Base-by-base conservation (phyloP, 1,140 invertebrate genomes). In the Neodiprion virginianus region DNA sequence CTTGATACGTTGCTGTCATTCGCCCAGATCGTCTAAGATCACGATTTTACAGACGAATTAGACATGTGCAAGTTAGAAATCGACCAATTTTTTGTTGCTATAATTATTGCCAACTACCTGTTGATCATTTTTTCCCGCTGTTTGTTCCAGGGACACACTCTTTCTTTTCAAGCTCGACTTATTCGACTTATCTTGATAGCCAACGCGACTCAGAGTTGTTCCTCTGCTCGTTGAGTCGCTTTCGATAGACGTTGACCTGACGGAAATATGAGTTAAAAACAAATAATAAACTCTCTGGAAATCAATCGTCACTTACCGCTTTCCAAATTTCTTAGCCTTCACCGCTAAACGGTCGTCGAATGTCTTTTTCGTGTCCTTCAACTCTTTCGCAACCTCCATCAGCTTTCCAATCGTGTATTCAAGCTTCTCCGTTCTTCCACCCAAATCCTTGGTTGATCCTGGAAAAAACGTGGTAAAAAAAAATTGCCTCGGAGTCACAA, bases 1-100 rank as follows among this genome's bases (percentile, higher is more conserved):
- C 95, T 96, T 0, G 93, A 94, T 65, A 95, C 90, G 80, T 95
- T 96, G 75, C 94, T 94, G 76, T 94, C 93, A 70, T 94, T 94
- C 21, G 92, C 92, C 82, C 88, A 88, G 74, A 88, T 87, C 14
- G 67, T 70, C 68, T 77, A 73, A 75, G 65, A 71, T 72, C 17
- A n/a, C 8, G 68, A 74, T 75, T 61, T 28, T 72, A 75, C 48
- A 17, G 50, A 12, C 17, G 12, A 50, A 48, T 12, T 12, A 14
- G 12, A 53, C 69, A 23, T 79, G 77, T 86, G 80, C 79, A 85
- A 84, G 65, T 80, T 40, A 5, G 28, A 3, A 40, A 40, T 40
- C 28, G 5, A 40, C 2, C 1, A 40, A 74, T 14, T 40, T 69
- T 71, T 1, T 71, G 74, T 74, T 21, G 5, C 49, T 74, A 48